A percentile compares a stretch with the other conserved stretches of the same genome.
These are phyloP conservation scores for Tricholaema leucomelas DNA, from an alignment of 2,113 vertebrate genomes.

Conservation along the genomic window DNA sequence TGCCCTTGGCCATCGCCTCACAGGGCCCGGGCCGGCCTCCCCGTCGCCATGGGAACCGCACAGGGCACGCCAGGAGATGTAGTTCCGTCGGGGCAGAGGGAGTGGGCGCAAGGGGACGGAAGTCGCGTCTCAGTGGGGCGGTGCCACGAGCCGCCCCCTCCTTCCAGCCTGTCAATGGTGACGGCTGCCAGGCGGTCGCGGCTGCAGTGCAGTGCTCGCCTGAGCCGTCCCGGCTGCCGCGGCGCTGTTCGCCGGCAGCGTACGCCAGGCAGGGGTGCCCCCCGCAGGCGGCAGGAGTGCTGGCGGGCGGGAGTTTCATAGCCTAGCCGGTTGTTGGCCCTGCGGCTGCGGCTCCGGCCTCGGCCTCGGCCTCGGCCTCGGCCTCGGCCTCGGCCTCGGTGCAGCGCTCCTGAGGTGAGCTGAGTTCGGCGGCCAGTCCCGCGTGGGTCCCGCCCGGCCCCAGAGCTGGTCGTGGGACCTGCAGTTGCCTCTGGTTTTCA, in stretches of 20 bases:
- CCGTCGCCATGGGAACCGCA: slow-evolving; percentile 56
- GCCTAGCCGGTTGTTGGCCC: too few species aligned
- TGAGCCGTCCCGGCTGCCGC: not conserved
- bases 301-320: too few species aligned
- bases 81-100: not conserved
- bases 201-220: not conserved
- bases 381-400: not conserved
- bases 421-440: not conserved
- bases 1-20: slow-evolving; percentile 8
- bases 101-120: not conserved
- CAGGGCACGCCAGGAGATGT: slow-evolving; percentile 60
- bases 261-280: not conserved
- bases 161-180: fast-evolving
- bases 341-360: too few species aligned
- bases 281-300: not conserved
- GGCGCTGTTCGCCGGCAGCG: not conserved
- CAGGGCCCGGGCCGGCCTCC: not conserved
- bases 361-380: too few species aligned
- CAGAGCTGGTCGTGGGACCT: fast-evolving
- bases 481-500: not conserved
- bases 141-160: fast-evolving
- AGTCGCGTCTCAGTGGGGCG: not conserved
- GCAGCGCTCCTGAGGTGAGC: not conserved
- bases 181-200: not conserved
- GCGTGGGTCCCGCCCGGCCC: fast-evolving